Percentiles rank a stretch among this genome's conserved stretches.
These are phyloP conservation scores for Pangasianodon gigas DNA, from an alignment of 2,113 vertebrate species.

Conservation along the genomic window DNA sequence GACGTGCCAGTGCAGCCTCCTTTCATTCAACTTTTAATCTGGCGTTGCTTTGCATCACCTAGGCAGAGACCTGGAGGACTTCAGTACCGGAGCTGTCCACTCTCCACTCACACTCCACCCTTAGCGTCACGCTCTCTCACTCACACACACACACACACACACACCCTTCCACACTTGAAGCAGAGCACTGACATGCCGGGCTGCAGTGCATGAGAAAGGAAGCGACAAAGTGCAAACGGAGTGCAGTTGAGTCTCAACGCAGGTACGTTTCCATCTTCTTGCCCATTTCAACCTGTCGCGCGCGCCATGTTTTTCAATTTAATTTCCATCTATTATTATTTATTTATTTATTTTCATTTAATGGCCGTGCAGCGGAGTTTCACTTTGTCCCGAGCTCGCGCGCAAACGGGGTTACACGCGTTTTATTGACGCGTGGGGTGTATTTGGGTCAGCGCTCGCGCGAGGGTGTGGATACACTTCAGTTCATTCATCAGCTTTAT, in stretches of 20 bases:
- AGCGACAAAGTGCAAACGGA: conserved; percentile 57
- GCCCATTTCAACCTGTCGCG: background rate
- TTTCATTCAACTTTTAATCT: conserved; percentile 42
- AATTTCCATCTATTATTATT: background rate
- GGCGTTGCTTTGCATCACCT: conserved; percentile 47
- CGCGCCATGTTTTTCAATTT: background rate
- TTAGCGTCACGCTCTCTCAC: background rate
- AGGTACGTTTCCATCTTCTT: conserved; percentile 37
- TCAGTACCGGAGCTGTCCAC: conserved; percentile 75
- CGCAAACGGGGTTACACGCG: background rate
- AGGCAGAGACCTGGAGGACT: conserved; percentile 55
- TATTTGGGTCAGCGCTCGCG: conserved; percentile 65
- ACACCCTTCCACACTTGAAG: conserved; percentile 3
- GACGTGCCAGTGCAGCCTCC: background rate
- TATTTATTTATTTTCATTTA: background rate
- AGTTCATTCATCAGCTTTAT: conserved; percentile 15
- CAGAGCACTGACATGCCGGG: conserved; percentile 69
- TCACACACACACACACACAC: conserved; percentile 7
- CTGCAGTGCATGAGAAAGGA: conserved; percentile 62
- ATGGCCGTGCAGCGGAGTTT: background rate
- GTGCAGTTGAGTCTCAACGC: conserved; percentile 22
- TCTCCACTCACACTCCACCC: conserved; percentile 58
- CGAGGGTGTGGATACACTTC: conserved; percentile 57
- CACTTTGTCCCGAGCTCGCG: background rate
- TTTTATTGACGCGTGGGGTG: background rate